Conservation (phyloP, 2,797 vertebrate species). For the Astyanax mexicanus region DNA sequence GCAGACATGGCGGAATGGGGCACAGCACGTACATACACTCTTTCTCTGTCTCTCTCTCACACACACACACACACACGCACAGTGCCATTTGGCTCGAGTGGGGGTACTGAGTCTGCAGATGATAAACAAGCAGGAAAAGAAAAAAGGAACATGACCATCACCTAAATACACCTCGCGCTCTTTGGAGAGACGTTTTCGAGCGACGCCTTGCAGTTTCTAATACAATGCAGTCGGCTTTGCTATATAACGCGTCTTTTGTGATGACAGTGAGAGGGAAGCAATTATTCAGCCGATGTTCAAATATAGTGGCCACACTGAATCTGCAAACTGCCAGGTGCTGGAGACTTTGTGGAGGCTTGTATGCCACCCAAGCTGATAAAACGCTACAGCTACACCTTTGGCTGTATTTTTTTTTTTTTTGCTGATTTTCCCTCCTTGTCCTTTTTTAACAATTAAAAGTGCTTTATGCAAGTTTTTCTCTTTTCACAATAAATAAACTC, state of each 20-base stretch:
- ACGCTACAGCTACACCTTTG: conserved; percentile 6
- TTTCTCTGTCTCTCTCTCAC: conserved; percentile 7
- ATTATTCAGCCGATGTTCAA: conserved; percentile 53
- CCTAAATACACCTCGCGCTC: conserved; percentile 34
- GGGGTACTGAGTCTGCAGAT: conserved; percentile 45
- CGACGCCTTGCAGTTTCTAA: conserved; percentile 57
- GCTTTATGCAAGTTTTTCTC: conserved; percentile 32
- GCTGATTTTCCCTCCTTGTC: conserved; percentile 30
- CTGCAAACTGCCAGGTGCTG: conserved; percentile 56
- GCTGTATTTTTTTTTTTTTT: conserved; percentile 44
- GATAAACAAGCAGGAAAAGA: conserved; percentile 52
- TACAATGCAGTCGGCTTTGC: conserved; percentile 55
- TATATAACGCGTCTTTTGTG: conserved; percentile 59
- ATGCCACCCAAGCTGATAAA: conserved; percentile 59
- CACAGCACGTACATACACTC: conserved; percentile 37
- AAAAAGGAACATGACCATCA: conserved; percentile 39
- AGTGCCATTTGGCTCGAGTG: conserved; percentile 32
- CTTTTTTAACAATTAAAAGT: conserved; percentile 50
- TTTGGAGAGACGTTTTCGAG: conserved; percentile 51
- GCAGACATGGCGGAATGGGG: conserved; percentile 49
- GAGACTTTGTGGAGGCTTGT: conserved; percentile 49
- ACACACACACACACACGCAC: conserved; percentile 20
- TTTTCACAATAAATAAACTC: not conserved
- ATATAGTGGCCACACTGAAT: conserved; percentile 45
- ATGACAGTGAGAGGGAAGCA: conserved; percentile 61